Evolutionary conservation across 1,140 invertebrate genomes (phyloP), one percentile per base, ranked within the genome.

Genomic region (Heliconius himera): DNA sequence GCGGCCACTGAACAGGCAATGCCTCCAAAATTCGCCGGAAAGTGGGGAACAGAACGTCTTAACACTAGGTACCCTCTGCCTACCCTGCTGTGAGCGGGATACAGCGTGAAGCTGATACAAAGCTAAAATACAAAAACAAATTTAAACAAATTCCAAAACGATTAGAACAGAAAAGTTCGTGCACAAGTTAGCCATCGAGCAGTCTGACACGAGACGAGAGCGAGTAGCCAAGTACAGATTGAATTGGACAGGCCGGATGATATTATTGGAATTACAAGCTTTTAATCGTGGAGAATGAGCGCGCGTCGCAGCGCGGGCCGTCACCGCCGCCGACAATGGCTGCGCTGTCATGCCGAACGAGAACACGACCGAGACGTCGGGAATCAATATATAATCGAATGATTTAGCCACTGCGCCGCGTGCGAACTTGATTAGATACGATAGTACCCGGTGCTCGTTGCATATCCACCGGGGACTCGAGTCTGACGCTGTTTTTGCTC

Each of bases 301-400:
- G 84, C 88, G 90, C 86, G 89, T 82, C 83, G 88, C 85, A 76
- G 80, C 82, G 83, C 84, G 81, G 79, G 86, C 83, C 84, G 79
- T 78, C 81, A 78, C 79, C 85, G 33, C 84, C 82, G 79, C 87
- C 91, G 89, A 92, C 92, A 94, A 94, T 94, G 85, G 89, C 82
- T 73, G 89, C 79, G 87, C 93, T 88, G 93, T 94, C 93, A 94
- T 91, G 91, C 85, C 86, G 89, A 85, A 90, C 90, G 89, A 83
- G 83, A 85, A 88, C 82, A 94, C 93, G 93, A 94, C 90, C 92
- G 91, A 92, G 93, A 94, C 93, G 92, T 93, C 87, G 87, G 90
- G 93, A 94, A 93, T 94, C 93, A 94, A 94, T 94, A 94, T 93
- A 94, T 94, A 94, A 94, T 91, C 92, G 93, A 87, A 93, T 91